Conservation (phyloP, 2,888 invertebrate genomes). For the Gisinianus flammeolus region DNA sequence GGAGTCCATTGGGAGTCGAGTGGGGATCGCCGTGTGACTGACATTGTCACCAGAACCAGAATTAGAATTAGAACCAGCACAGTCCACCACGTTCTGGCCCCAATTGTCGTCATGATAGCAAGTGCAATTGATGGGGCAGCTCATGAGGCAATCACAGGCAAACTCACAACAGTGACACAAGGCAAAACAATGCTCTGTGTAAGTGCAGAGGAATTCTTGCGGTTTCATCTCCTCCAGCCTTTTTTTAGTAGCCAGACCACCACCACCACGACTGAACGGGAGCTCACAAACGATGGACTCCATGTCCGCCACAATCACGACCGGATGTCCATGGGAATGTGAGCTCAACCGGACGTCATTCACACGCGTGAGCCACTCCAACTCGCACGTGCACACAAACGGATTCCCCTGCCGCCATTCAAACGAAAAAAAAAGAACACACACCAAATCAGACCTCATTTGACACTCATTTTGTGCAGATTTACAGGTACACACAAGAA, state of each 20-base stretch:
- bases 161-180: slow-evolving; percentile 95
- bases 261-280: slow-evolving; percentile 66
- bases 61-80: slow-evolving; percentile 72
- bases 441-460: background rate
- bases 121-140: slow-evolving; percentile 85
- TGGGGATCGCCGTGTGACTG: slow-evolving; percentile 74
- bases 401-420: slow-evolving; percentile 73
- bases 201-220: slow-evolving; percentile 87
- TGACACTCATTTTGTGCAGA: background rate
- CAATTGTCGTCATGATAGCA: slow-evolving; percentile 87
- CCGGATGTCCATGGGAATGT: slow-evolving; percentile 73
- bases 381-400: slow-evolving; percentile 82
- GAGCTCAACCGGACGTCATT: slow-evolving; percentile 69
- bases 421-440: no score
- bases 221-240: slow-evolving; percentile 72
- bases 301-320: slow-evolving; percentile 73
- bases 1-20: slow-evolving; percentile 85
- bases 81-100: slow-evolving; percentile 84
- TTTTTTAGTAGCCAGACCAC: background rate
- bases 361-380: slow-evolving; percentile 84
- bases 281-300: slow-evolving; percentile 78
- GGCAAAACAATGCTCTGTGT: slow-evolving; percentile 90
- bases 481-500: background rate
- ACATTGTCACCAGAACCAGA: slow-evolving; percentile 60
- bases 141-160: slow-evolving; percentile 96